Percentiles rank a stretch among this genome's conserved stretches.
Conservation (phyloP, 2,888 invertebrate species). For the Drosophila villosipedis region DNA sequence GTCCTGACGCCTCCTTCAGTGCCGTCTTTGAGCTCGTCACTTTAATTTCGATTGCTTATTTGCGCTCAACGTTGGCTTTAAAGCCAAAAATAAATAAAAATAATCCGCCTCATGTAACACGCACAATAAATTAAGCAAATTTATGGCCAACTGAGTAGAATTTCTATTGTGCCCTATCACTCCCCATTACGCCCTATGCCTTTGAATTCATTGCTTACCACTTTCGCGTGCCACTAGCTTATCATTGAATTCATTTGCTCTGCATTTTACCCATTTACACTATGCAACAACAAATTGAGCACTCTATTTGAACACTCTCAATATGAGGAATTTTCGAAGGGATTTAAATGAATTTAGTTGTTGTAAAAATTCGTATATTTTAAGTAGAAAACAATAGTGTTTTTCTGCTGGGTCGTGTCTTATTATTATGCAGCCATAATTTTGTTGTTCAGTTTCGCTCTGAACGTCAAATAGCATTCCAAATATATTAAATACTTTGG, state of each 20-base stretch:
- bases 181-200: neutral
- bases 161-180: neutral
- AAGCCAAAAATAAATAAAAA: constrained; percentile 26
- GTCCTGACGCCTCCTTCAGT: neutral
- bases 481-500: constrained; percentile 44
- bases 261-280: constrained; percentile 29
- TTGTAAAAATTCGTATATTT: no score
- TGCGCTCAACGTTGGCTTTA: constrained; percentile 51
- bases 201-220: constrained; percentile 51
- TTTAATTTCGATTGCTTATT: constrained; percentile 51
- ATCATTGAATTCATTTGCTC: constrained; percentile 39
- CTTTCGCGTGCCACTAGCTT: constrained; percentile 58
- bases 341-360: no score
- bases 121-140: constrained; percentile 77
- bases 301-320: no score
- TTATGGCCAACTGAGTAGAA: constrained; percentile 51
- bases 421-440: neutral
- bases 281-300: constrained; percentile 23
- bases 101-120: constrained; percentile 23
- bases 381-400: no score
- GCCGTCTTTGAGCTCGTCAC: constrained; percentile 15
- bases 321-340: neutral
- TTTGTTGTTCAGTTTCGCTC: neutral
- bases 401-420: no score
- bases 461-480: constrained; percentile 2